Evolutionary conservation across 2,113 vertebrate species (phyloP), one percentile per base, ranked within the genome.

Genomic region (Oriolus oriolus): DNA sequence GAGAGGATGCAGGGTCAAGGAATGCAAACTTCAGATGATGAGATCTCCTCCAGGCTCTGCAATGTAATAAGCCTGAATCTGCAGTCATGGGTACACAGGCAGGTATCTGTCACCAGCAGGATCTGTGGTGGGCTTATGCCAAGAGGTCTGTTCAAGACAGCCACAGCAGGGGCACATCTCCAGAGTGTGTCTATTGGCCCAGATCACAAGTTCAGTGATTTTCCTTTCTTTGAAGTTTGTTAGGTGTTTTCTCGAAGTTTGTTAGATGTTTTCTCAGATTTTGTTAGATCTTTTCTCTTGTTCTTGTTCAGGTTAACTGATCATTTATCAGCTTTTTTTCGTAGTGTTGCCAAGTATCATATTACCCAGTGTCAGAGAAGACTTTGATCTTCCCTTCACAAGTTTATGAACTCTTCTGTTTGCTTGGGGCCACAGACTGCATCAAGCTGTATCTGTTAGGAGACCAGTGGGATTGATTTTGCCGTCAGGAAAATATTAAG

Each of bases 31-130:
- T 18, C 28, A 54, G 16, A 18, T 42, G 3, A 47, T 4, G 3
- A 23, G 5, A 49, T 49, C 31, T 75, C 9, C 8, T 78, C 10
- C 24, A 66, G 52, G 24, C 7, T 50, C 7, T 42, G 8, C 9
- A 18, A 6, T 39, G 7, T 13, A 57, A 33, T 49, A 17, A 53
- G 22, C 18, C 10, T 41, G 22, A 68, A 39, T 31, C 10, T 68
- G 17, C 3, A 2, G 17, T 50, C 1, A 0, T 78, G 41, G 10
- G 10, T 21, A 50, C 19, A 7, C 9, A 8, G 27, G 16, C 68
- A 68, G 18, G 10, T 35, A 11, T 21, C 30, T 57, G 60, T 42
- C 13, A 35, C 56, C 30, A 59, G 53, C 42, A 84, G 60, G 26
- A 59, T 45, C 54, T 77, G 19, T 56, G 11, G 4, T n/a, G 7